These are phyloP conservation scores for Limnothrissa miodon DNA, from an alignment of 2,113 vertebrate genomes.

Conservation along the genomic window DNA sequence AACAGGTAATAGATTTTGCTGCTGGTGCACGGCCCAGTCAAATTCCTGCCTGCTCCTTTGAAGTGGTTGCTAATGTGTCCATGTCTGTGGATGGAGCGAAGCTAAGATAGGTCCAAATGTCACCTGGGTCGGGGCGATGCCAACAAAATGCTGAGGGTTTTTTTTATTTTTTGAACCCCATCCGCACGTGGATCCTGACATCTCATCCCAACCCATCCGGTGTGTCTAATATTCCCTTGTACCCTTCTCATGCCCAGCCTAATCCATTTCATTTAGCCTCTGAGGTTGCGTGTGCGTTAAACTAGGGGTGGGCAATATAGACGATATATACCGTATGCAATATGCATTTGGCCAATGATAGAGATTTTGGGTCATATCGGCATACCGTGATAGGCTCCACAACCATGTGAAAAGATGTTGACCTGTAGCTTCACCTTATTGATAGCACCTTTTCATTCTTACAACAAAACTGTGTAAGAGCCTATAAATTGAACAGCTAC, in stretches of 20 bases:
- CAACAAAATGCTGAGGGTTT: neutral
- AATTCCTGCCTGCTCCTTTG: neutral
- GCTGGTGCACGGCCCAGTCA: conserved; percentile 29
- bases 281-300: conserved; percentile 5
- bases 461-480: no score
- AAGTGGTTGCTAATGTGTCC: neutral
- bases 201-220: neutral
- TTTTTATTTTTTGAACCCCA: neutral
- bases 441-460: no score
- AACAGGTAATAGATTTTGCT: conserved; percentile 43
- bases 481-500: no score
- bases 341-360: no score
- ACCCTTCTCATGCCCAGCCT: neutral
- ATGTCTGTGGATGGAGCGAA: neutral
- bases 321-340: no score
- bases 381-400: no score
- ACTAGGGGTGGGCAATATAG: no score
- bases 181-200: neutral
- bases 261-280: conserved; percentile 20
- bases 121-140: neutral
- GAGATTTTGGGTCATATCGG: no score
- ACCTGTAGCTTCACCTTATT: no score
- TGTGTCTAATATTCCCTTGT: neutral
- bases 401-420: no score
- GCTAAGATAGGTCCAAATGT: neutral